phyloP scores from a whole-genome alignment of 1,140 invertebrate species.

The Oryctes rhinoceros region DNA sequence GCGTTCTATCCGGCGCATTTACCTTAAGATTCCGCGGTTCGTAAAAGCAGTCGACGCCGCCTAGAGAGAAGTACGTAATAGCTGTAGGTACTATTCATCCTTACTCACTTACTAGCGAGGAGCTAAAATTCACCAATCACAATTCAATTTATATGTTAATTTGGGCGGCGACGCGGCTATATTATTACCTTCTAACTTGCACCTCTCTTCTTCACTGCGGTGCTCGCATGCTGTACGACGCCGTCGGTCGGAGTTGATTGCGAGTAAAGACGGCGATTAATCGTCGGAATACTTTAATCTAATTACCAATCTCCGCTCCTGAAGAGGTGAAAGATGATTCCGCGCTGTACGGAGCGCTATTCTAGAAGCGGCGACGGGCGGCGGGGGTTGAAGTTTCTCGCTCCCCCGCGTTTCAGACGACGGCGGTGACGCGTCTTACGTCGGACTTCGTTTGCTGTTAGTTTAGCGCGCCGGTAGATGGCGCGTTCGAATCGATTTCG shows the following conservation, averaged over 20 bases:
- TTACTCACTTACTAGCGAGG: background rate
- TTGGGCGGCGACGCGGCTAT: constrained; percentile 12
- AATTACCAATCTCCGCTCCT: constrained; percentile 37
- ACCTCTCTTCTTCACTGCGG: background rate
- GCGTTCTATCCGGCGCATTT: too few relatives aligned
- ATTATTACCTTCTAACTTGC: constrained; percentile 30
- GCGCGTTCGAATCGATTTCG: background rate
- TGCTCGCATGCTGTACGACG: background rate
- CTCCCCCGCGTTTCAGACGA: background rate
- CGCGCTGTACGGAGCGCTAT: background rate
- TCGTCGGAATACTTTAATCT: constrained; percentile 38
- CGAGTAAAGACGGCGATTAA: constrained; percentile 30
- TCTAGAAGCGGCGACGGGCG: background rate
- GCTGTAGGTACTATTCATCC: too few relatives aligned
- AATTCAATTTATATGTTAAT: constrained; percentile 42
- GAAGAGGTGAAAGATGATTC: constrained; percentile 33
- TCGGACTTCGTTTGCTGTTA: background rate
- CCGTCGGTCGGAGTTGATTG: constrained; percentile 23
- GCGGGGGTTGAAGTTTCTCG: background rate
- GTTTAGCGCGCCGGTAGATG: background rate
- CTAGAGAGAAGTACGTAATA: too few relatives aligned
- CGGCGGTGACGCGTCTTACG: background rate
- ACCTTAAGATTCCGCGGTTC: too few relatives aligned
- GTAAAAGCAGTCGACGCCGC: too few relatives aligned
- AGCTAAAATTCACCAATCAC: constrained; percentile 30